Base-by-base conservation (phyloP, 2,113 vertebrate species). In the Furnarius figulus region DNA sequence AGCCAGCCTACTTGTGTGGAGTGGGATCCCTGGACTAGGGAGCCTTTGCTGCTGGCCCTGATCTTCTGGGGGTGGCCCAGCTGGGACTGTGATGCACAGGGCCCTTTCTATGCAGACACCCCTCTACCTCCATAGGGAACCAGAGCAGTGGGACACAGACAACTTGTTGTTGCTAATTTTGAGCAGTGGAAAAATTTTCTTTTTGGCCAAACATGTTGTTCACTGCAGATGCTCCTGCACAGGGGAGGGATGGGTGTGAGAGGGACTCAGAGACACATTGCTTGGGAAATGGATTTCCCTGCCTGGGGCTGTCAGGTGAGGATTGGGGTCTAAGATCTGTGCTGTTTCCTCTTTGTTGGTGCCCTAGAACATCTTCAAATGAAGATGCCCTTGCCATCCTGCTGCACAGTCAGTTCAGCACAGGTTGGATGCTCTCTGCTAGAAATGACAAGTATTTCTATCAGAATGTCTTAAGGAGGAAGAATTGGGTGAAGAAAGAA, bases 51-150 rank as follows among this genome's bases (percentile, higher is more conserved):
- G 74, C 61, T 19, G 6, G 25, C 28, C 10, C 30, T 62, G 6
- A 33, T 65, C 35, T 62, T 47, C 37, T 2, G 1, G 2, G 21
- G 37, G 11, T 73, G 37, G 11, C 71, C 25, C 3, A 2, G 17
- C 31, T 75, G 66, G 22, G 70, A 65, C 19, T 0, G 2, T 7
- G 15, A 42, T 1, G 4, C 50, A 18, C 0, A 0, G 7, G 15
- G 14, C 53, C 23, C 56, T 39, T 17, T 47, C 56, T 35, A 9
- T 2, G 4, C 22, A 28, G 33, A 30, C 25, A 17, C 22, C 49
- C 37, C 24, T 1, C 1, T 9, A 8, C 15, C 35, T 74, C 77
- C 55, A 31, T 61, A n/a, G 42, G 35, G 15, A 21, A 47, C 8
- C 47, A 30, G 47, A 55, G 42, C 25, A 33, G 25, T 5, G 30